Evolutionary conservation across 1,140 invertebrate genomes (phyloP).

Genomic region (Tetramorium alpestre): DNA sequence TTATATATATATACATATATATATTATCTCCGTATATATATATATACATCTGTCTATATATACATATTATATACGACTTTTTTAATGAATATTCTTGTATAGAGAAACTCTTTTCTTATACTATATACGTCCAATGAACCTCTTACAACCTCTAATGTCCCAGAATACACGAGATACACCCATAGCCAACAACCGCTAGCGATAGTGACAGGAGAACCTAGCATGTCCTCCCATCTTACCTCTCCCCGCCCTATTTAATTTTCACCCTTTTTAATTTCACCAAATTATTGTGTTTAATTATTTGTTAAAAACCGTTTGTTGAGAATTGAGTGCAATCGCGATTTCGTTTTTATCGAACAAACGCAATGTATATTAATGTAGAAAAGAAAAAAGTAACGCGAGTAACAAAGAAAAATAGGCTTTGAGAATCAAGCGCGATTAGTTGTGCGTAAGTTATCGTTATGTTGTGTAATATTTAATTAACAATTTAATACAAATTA

Average conservation of each 20-base stretch:
- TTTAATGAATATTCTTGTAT: slow-evolving; percentile 73
- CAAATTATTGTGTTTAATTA: slow-evolving; percentile 56
- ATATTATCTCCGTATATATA: slow-evolving; percentile 66
- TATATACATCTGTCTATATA: slow-evolving; percentile 72
- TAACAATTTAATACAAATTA: no score
- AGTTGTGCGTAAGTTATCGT: no score
- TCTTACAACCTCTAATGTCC: slow-evolving; percentile 65
- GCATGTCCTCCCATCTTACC: slow-evolving; percentile 77
- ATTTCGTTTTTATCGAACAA: background rate
- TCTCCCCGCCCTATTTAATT: slow-evolving; percentile 46
- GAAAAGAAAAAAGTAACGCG: background rate
- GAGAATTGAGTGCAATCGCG: background rate
- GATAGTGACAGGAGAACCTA: slow-evolving; percentile 86
- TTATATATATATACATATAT: slow-evolving; percentile 80
- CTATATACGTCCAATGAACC: slow-evolving; percentile 66
- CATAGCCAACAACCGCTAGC: slow-evolving; percentile 81
- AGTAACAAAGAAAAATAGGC: no score
- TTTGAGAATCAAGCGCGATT: no score
- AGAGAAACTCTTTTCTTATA: slow-evolving; percentile 67
- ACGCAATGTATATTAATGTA: background rate
- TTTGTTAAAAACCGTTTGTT: slow-evolving; percentile 46
- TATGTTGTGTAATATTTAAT: no score
- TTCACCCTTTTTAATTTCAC: slow-evolving; percentile 39
- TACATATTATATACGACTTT: slow-evolving; percentile 71
- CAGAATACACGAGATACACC: slow-evolving; percentile 63